phyloP scores from a whole-genome alignment of 2,888 invertebrate species.

The Drosophila phalerata region DNA sequence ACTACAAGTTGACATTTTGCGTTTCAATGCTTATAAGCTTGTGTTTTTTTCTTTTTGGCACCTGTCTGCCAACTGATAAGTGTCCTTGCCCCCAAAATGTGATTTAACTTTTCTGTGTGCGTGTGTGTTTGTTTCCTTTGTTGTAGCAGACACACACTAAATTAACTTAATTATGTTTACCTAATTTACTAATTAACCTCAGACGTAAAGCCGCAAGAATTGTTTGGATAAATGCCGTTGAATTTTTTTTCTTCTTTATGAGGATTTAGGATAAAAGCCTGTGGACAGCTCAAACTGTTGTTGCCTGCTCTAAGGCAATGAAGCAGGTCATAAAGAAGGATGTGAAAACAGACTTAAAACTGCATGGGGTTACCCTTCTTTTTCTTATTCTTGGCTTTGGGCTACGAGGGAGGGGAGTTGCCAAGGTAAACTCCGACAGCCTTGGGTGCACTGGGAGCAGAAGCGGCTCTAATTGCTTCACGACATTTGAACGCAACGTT shows the following conservation, averaged over 20 bases:
- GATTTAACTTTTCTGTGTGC: conserved; percentile 58
- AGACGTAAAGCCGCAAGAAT: conserved; percentile 61
- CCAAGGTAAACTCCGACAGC: neutral
- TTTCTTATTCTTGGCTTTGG: neutral
- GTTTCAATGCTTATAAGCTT: conserved; percentile 18
- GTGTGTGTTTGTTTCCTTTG: conserved; percentile 37
- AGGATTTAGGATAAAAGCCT: conserved; percentile 33
- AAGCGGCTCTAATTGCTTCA: conserved; percentile 61
- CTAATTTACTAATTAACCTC: conserved; percentile 77
- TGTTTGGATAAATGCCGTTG: conserved; percentile 48
- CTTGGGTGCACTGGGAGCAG: neutral
- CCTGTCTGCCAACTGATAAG: conserved; percentile 54
- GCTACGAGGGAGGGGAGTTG: neutral
- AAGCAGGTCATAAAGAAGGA: conserved; percentile 28
- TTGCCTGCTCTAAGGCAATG: conserved; percentile 27
- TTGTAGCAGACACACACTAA: conserved; percentile 53
- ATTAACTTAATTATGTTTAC: conserved; percentile 78
- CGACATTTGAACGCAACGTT: conserved; percentile 57
- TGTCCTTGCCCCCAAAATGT: conserved; percentile 52
- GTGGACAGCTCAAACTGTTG: conserved; percentile 14
- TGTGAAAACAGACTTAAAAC: conserved; percentile 19
- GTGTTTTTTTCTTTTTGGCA: conserved; percentile 25
- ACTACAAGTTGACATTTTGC: neutral
- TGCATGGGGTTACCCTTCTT: conserved; percentile 15
- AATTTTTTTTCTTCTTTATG: conserved; percentile 28